Evolutionary conservation across 2,113 vertebrate species (phyloP).

Genomic region (Alouatta palliata): DNA sequence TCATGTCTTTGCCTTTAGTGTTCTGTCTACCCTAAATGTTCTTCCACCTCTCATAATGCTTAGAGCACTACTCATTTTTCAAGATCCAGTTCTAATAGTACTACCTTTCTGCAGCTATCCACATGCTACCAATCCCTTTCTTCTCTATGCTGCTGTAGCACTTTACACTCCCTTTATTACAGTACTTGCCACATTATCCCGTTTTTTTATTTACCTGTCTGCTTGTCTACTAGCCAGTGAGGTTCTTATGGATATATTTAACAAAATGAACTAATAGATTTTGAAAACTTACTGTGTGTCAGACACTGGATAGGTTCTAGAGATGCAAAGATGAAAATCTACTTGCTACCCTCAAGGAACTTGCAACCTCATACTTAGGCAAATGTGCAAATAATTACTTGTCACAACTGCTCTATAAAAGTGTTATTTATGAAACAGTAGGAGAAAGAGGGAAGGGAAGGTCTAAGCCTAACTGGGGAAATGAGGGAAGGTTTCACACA

Average conservation of each 20-base stretch:
- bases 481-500: conserved; percentile 1
- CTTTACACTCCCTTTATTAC: not conserved
- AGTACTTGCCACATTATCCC: not conserved
- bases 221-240: not conserved
- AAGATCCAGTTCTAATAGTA: not conserved
- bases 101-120: not conserved
- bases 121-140: not conserved
- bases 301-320: not conserved
- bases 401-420: not conserved
- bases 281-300: not conserved
- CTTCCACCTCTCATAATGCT: not conserved
- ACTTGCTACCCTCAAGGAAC: not conserved
- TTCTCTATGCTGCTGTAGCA: not conserved
- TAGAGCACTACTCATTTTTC: not conserved
- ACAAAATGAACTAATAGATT: not conserved
- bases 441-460: not conserved
- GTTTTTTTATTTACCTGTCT: not conserved
- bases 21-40: not conserved
- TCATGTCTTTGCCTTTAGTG: not conserved
- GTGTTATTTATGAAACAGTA: not conserved
- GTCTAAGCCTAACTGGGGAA: not conserved
- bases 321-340: not conserved
- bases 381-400: not conserved
- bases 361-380: not conserved
- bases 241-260: not conserved